Conservation (phyloP, 1,140 invertebrate genomes). For the Scaptomyza graminum region DNA sequence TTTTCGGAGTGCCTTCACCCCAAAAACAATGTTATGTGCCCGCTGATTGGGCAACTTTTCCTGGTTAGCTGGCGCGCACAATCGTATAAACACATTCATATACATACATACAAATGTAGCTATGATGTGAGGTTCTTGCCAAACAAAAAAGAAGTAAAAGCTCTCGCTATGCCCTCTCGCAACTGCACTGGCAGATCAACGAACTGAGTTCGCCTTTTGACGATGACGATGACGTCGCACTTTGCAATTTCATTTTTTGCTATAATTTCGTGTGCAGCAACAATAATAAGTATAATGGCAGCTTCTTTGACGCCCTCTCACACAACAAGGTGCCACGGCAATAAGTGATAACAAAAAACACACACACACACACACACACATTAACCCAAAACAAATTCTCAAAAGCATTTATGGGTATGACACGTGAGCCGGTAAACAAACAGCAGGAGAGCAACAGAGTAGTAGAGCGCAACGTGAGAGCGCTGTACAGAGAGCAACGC, state of each 20-base stretch:
- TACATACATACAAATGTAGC: background rate
- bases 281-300: background rate
- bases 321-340: conserved; percentile 65
- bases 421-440: conserved; percentile 70
- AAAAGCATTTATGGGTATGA: conserved; percentile 1
- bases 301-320: conserved; percentile 29
- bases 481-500: conserved; percentile 43
- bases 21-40: conserved; percentile 47
- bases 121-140: conserved; percentile 49
- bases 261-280: conserved; percentile 47
- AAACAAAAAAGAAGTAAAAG: conserved; percentile 56
- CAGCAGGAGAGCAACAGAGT: conserved; percentile 17
- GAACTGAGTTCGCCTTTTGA: conserved; percentile 72
- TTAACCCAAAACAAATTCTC: conserved; percentile 9
- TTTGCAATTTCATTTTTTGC: conserved; percentile 67
- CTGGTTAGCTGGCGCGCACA: conserved; percentile 54
- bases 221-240: conserved; percentile 77
- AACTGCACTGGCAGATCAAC: conserved; percentile 62
- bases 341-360: conserved; percentile 61
- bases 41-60: conserved; percentile 68
- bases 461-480: conserved; percentile 20
- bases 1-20: conserved; percentile 78
- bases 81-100: conserved; percentile 12
- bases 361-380: too few species aligned
- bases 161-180: conserved; percentile 48